These are phyloP conservation scores for Peromyscus nudipes DNA, from an alignment of 2,797 vertebrate genomes.

Conservation along the genomic window DNA sequence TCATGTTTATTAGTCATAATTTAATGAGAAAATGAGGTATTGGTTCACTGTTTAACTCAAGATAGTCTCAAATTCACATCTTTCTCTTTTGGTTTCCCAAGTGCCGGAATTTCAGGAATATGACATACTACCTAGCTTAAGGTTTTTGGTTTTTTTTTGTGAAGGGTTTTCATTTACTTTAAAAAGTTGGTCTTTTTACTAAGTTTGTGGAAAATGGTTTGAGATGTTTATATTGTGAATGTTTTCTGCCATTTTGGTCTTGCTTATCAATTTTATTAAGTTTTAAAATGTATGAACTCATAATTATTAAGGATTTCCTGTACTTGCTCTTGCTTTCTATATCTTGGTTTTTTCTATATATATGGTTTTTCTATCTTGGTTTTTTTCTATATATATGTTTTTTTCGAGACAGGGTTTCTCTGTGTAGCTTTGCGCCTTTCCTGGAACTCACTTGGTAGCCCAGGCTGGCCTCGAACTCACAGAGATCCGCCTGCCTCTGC, in stretches of 20 bases:
- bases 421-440: too few species aligned
- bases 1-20: not conserved
- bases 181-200: conserved; percentile 38
- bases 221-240: conserved; percentile 18
- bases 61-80: not conserved
- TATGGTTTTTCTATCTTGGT: too few species aligned
- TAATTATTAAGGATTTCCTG: conserved; percentile 24
- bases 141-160: conserved; percentile 23
- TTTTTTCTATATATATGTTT: too few species aligned
- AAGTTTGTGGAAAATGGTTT: not conserved
- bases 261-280: conserved; percentile 43
- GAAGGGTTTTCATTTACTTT: conserved; percentile 21
- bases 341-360: too few species aligned
- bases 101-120: not conserved
- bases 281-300: conserved; percentile 22
- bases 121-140: not conserved
- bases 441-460: too few species aligned
- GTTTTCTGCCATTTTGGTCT: conserved; percentile 50
- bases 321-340: conserved; percentile 16
- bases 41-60: not conserved
- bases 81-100: not conserved
- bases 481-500: too few species aligned
- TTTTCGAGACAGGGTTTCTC: too few species aligned
- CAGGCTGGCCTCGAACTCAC: too few species aligned
- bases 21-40: not conserved